These are phyloP conservation scores for Channallabes apus DNA, from an alignment of 2,797 vertebrate species.

Conservation along the genomic window DNA sequence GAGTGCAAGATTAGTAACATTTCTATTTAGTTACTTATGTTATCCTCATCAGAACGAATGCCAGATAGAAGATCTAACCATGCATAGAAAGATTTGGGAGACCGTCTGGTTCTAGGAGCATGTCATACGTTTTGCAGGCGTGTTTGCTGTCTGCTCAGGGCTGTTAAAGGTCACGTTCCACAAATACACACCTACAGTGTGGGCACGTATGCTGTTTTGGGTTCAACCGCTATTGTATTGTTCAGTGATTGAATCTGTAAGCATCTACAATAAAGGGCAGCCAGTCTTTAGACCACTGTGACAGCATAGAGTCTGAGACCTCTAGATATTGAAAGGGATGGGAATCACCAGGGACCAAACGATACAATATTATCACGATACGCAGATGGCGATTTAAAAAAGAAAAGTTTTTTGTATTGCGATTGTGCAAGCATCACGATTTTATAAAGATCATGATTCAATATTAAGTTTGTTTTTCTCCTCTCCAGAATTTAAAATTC, in stretches of 20 bases:
- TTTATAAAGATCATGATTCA: no score
- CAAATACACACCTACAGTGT: neutral
- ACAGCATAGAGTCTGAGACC: no score
- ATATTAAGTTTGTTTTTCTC: no score
- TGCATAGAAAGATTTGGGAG: neutral
- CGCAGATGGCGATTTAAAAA: no score
- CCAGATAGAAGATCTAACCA: neutral
- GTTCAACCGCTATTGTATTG: neutral
- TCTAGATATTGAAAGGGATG: no score
- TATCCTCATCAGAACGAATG: neutral
- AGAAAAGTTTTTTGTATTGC: no score
- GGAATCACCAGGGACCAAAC: no score
- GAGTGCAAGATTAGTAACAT: no score
- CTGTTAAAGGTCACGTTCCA: neutral
- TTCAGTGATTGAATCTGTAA: neutral
- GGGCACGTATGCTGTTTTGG: neutral
- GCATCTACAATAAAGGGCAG: neutral
- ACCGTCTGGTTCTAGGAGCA: neutral
- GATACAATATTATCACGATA: no score
- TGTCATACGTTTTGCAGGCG: neutral
- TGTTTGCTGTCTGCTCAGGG: neutral
- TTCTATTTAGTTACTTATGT: neutral
- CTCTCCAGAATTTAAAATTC: no score
- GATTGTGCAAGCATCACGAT: no score
- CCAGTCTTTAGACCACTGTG: neutral